Conservation (phyloP, 2,888 invertebrate genomes). For the Pollenia labialis region DNA sequence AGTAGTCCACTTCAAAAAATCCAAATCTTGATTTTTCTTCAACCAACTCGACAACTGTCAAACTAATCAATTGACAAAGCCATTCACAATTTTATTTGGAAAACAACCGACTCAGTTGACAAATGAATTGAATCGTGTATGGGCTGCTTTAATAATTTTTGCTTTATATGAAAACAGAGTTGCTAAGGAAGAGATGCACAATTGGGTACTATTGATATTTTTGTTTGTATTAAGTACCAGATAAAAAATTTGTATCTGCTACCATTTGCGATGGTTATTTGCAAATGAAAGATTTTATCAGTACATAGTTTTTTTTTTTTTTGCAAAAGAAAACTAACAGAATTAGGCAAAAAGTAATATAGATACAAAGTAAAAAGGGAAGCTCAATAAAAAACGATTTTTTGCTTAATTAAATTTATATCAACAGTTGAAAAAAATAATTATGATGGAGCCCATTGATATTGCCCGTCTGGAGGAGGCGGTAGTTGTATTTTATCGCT, state of each 20-base stretch:
- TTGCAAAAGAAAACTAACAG: slow-evolving; percentile 22
- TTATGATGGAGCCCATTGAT: slow-evolving; percentile 81
- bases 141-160: no score
- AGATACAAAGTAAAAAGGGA: no score
- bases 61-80: no score
- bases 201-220: background rate
- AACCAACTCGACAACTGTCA: no score
- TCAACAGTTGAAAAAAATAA: slow-evolving; percentile 8
- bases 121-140: no score
- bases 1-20: no score
- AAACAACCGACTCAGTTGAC: no score
- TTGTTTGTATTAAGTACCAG: background rate
- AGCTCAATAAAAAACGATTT: background rate
- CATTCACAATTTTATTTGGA: no score
- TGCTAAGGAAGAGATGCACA: slow-evolving; percentile 3
- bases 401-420: background rate
- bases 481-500: slow-evolving; percentile 83
- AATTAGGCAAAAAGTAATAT: slow-evolving; percentile 11
- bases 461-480: slow-evolving; percentile 83
- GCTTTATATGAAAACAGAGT: background rate
- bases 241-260: background rate
- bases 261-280: slow-evolving; percentile 13
- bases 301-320: slow-evolving; percentile 41
- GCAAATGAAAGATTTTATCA: slow-evolving; percentile 24
- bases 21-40: no score